phyloP scores from a whole-genome alignment of 2,888 invertebrate species.

The Pocota personata region DNA sequence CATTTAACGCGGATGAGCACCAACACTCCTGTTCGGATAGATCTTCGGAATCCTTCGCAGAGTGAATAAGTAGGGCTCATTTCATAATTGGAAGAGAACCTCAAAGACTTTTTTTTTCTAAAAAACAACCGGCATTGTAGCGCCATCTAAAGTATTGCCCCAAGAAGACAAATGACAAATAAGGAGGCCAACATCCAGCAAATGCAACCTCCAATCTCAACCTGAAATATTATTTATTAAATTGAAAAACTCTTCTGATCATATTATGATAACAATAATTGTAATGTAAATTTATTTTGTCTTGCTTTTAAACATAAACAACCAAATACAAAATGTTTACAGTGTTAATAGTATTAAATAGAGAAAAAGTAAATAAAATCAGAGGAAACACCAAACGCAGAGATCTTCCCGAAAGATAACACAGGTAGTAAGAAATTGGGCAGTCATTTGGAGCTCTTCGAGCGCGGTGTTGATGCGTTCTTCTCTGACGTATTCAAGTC shows the following conservation, averaged over 20 bases:
- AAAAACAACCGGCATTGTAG: too few relatives aligned
- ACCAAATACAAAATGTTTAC: conserved; percentile 17
- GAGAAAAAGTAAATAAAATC: neutral
- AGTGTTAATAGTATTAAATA: neutral
- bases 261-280: neutral
- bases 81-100: too few relatives aligned
- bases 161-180: too few relatives aligned
- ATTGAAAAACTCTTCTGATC: neutral
- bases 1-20: too few relatives aligned
- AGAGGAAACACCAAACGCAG: neutral
- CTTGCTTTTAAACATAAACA: conserved; percentile 29
- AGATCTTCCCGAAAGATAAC: neutral
- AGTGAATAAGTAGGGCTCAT: too few relatives aligned
- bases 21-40: too few relatives aligned
- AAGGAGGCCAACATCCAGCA: too few relatives aligned
- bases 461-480: conserved; percentile 4
- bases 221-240: neutral
- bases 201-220: too few relatives aligned
- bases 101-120: too few relatives aligned
- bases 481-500: neutral
- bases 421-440: conserved; percentile 1
- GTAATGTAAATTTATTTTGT: conserved; percentile 38
- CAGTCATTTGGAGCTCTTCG: conserved; percentile 12
- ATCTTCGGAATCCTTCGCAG: too few relatives aligned
- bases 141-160: too few relatives aligned